Percentiles rank a stretch among this genome's conserved stretches.
Conservation (phyloP, 2,113 vertebrate species). For the Ellobius talpinus region DNA sequence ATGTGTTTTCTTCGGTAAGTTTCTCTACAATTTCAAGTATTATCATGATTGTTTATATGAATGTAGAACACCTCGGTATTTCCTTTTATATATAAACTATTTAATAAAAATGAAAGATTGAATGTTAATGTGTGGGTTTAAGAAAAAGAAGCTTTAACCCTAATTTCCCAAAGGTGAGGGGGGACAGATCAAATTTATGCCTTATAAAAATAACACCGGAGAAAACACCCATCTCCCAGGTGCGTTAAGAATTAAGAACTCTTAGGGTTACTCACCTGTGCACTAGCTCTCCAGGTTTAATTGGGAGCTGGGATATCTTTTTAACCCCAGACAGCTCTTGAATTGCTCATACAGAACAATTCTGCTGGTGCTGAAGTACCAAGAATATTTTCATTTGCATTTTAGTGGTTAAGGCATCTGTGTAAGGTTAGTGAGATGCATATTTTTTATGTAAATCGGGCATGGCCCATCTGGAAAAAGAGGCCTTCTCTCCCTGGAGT, state of each 20-base stretch:
- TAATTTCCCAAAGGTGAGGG: conserved; percentile 84
- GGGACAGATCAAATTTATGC: conserved; percentile 84
- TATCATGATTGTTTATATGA: conserved; percentile 85
- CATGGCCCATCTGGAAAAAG: conserved; percentile 58
- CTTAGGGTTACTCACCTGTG: conserved; percentile 60
- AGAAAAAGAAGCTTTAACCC: conserved; percentile 86
- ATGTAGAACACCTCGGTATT: conserved; percentile 81
- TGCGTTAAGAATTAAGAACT: conserved; percentile 67
- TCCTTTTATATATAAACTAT: conserved; percentile 86
- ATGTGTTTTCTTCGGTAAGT: conserved; percentile 74
- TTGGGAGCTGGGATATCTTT: conserved; percentile 73
- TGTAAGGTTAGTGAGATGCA: conserved; percentile 8
- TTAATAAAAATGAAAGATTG: conserved; percentile 84
- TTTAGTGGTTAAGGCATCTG: conserved; percentile 22
- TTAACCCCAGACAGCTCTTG: conserved; percentile 71
- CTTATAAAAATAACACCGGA: conserved; percentile 83
- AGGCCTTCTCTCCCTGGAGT: conserved; percentile 55
- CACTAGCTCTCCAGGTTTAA: conserved; percentile 68
- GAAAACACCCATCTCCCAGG: conserved; percentile 70
- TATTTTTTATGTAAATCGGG: conserved; percentile 69
- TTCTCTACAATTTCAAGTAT: conserved; percentile 79
- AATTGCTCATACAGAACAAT: conserved; percentile 63
- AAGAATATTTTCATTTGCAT: conserved; percentile 21
- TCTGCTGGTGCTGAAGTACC: conserved; percentile 76
- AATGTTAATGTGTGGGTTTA: conserved; percentile 82